Percentiles rank a stretch among this genome's conserved stretches.
phyloP scores from a whole-genome alignment of 1,140 invertebrate species.

The Lamellibrachia luymesi region DNA sequence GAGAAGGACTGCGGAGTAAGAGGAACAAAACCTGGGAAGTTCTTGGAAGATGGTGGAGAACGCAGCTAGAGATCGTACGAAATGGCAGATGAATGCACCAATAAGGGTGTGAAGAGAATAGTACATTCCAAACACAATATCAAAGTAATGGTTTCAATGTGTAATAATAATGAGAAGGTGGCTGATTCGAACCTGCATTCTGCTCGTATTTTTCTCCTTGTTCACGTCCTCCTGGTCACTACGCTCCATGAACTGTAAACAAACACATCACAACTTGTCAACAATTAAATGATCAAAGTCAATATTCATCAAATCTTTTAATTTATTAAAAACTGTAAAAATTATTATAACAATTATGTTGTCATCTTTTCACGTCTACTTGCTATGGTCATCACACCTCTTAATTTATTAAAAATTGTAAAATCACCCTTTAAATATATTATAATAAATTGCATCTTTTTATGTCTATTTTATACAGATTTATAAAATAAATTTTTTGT shows the following conservation, averaged over 20 bases:
- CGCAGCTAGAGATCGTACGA: too few relatives aligned
- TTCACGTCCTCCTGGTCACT: slow-evolving; percentile 36
- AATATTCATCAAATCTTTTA: background rate
- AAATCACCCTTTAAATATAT: background rate
- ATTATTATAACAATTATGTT: too few relatives aligned
- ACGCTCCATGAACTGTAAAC: slow-evolving; percentile 47
- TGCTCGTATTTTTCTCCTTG: slow-evolving; percentile 37
- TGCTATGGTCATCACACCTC: background rate
- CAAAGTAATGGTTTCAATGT: too few relatives aligned
- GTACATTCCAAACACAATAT: too few relatives aligned
- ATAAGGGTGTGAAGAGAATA: too few relatives aligned
- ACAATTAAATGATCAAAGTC: background rate
- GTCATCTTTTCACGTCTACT: too few relatives aligned
- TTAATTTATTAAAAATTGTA: background rate
- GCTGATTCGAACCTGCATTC: slow-evolving; percentile 39
- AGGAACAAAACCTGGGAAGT: too few relatives aligned
- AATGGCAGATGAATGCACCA: too few relatives aligned
- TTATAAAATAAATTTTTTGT: background rate
- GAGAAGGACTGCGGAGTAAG: too few relatives aligned
- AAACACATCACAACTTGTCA: slow-evolving; percentile 25
- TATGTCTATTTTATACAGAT: background rate
- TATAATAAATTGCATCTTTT: background rate
- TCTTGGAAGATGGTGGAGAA: too few relatives aligned
- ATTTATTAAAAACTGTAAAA: background rate
- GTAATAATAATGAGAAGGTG: background rate